Evolutionary conservation across 2,888 invertebrate species (phyloP), one percentile per base, ranked within the genome.

Genomic region (Drosophila trichaetosa): DNA sequence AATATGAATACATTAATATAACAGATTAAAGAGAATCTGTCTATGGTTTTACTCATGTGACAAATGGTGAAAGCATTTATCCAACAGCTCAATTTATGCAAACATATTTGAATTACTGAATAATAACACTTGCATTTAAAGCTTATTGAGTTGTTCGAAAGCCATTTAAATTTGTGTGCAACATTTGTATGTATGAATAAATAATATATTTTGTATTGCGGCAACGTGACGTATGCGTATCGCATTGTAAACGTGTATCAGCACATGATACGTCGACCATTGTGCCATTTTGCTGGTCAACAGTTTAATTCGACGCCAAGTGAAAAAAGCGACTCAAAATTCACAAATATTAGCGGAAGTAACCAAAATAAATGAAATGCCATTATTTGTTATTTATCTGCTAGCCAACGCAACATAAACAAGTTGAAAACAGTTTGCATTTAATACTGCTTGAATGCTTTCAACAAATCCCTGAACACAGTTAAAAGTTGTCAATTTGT

Each of bases 151-250:
- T 33, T 51, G 42, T n/a, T 29, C 24, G 46, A 46, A 57, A 29
- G 21, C 46, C n/a, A 31, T 24, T 61, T 6, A 33, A 66, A 29
- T 27, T 16, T 57, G 11, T 18, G 6, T 29, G 10, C 18, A 21
- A 4, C 2, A n/a, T 11, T 21, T 8, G 4, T 27, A 1, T 38
- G n/a, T 31, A 27, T 18, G 40, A 18, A 65, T 68, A 40, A 56
- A 48, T 68, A 63, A 34, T 59, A 33, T n/a, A 54, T 72, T 59
- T 62, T 8, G 31, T 54, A 51, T 53, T 48, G 40, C 10, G 27
- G 48, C 64, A 78, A 68, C 63, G 53, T 79, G 64, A 34, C 61
- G 58, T 69, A 79, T 79, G 48, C 75, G 48, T 59, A 74, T 65
- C 51, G 52, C 40, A 56, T 60, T 60, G 52, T 53, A 36, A 62